These are phyloP conservation scores for Leucosticte australis DNA, from an alignment of 2,113 vertebrate genomes.

Conservation along the genomic window DNA sequence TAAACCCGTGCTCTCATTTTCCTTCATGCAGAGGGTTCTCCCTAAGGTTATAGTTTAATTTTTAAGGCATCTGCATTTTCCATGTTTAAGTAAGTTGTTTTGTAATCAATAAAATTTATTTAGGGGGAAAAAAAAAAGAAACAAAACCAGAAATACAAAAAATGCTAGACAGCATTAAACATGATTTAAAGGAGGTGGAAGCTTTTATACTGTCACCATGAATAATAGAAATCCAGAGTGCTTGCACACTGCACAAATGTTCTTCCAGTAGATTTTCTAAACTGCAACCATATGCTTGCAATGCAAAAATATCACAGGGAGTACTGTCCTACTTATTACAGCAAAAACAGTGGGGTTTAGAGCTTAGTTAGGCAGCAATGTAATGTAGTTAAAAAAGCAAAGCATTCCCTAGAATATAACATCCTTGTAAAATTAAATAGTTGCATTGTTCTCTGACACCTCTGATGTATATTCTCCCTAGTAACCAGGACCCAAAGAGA, in stretches of 20 bases:
- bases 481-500: neutral
- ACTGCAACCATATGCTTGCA: slow-evolving; percentile 47
- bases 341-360: slow-evolving; percentile 14
- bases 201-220: slow-evolving; percentile 30
- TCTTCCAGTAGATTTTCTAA: slow-evolving; percentile 54
- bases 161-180: neutral
- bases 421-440: slow-evolving; percentile 20
- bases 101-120: neutral
- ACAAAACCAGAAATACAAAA: neutral
- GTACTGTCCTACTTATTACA: slow-evolving; percentile 52
- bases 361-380: slow-evolving; percentile 6
- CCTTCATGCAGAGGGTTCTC: neutral
- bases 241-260: slow-evolving; percentile 26
- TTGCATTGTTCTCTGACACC: neutral
- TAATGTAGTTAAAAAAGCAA: slow-evolving; percentile 12
- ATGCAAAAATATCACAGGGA: slow-evolving; percentile 55
- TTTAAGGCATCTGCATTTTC: neutral
- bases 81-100: neutral
- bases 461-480: neutral
- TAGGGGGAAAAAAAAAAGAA: accelerated
- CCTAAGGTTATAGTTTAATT: neutral
- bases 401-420: neutral
- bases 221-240: slow-evolving; percentile 45
- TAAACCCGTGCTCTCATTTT: neutral
- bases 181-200: neutral